These are phyloP conservation scores for Bungarus multicinctus DNA, from an alignment of 2,113 vertebrate genomes.

Conservation along the genomic window DNA sequence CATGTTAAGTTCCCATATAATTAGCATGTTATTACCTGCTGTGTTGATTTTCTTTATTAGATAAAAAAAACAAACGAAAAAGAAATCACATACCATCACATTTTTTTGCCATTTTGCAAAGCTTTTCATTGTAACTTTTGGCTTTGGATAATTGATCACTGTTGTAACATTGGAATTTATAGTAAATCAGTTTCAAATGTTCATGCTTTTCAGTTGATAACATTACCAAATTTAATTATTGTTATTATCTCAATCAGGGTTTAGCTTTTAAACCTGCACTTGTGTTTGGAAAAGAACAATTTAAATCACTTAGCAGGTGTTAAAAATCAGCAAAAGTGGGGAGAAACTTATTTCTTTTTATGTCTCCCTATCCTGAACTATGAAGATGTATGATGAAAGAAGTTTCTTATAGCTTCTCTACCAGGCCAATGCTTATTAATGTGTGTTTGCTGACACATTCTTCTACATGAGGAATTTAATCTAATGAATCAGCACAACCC, in stretches of 20 bases:
- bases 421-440: neutral
- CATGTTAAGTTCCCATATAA: constrained; percentile 11
- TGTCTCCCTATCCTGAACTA: neutral
- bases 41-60: constrained; percentile 23
- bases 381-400: neutral
- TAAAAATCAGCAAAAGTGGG: neutral
- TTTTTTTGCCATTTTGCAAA: neutral
- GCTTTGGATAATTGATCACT: neutral
- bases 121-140: neutral
- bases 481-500: neutral
- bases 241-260: neutral
- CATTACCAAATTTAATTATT: neutral
- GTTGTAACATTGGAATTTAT: neutral
- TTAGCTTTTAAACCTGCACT: neutral
- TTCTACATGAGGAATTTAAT: neutral
- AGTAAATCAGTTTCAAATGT: neutral
- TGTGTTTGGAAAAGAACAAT: too few relatives aligned
- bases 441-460: neutral
- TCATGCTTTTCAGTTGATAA: neutral
- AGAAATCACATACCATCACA: neutral
- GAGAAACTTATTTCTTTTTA: neutral
- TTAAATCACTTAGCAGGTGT: neutral
- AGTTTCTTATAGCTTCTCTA: neutral
- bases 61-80: neutral
- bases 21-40: neutral